Base-by-base conservation (phyloP, 2,113 vertebrate genomes). In the Apistogramma diplotaenia region DNA sequence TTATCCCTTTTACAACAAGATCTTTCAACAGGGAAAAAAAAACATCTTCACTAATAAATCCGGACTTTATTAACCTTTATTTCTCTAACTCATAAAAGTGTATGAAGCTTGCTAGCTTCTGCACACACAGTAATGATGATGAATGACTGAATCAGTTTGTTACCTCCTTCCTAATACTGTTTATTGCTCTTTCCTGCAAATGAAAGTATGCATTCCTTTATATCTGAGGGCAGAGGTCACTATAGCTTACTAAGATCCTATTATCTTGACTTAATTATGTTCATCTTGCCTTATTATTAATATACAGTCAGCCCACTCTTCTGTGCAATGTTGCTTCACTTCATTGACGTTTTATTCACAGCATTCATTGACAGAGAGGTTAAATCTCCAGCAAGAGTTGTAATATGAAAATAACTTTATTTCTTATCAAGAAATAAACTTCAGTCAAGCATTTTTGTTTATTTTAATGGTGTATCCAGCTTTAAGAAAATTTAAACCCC, bases 21-120 rank as follows among this genome's bases (percentile, higher is more conserved):
- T 56, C 19, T 25, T 35, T 8, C 9, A 49, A 16, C 46, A 23
- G 29, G 18, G 43, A 37, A 56, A 67, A 19, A 46, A 67, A 43
- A 67, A 46, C 46, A 27, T 46, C 40, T 7, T 67, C 40, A 67
- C 40, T 67, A 67, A 67, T 46, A 29, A 49, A 67, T 27, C 43
- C 18, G 8, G 18, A 18, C 25, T 46, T 67, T 11, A 25, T 67
- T 27, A 11, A 27, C 37, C 23, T 61, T 23, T 43, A 11, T 33
- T 62, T 67, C 18, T 57, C 53, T 70, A 13, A 54, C 31, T 49
- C 29, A 60, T 76, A 77, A 61, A 82, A 85, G 49, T 67, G 40
- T 87, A 76, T 85, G 60, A 61, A 29, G 37, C 53, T 40, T 53
- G 53, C 25, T 23, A 13, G 49, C 56, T 51, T 8, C 23, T 18